These are phyloP conservation scores for Papilio xuthus DNA, from an alignment of 1,140 invertebrate species.

Conservation along the genomic window DNA sequence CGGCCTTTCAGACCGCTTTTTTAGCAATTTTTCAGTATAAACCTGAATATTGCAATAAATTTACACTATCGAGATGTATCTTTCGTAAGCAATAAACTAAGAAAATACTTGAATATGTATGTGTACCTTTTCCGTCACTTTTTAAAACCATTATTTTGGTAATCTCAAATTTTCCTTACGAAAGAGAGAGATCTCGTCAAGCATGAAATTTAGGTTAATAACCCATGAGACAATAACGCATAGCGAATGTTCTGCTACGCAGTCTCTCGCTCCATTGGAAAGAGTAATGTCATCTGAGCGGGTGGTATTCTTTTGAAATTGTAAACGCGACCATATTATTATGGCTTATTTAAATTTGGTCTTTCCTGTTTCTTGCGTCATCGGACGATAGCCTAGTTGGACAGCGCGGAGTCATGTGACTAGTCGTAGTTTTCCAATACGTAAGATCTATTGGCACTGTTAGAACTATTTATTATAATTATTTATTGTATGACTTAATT, in stretches of 20 bases:
- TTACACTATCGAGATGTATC: no score
- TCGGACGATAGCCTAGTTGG: slow-evolving; percentile 62
- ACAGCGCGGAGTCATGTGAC: slow-evolving; percentile 67
- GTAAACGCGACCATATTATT: slow-evolving; percentile 55
- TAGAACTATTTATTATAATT: neutral
- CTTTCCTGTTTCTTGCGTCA: slow-evolving; percentile 67
- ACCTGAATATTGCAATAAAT: no score
- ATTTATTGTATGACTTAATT: no score
- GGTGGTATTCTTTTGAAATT: slow-evolving; percentile 59
- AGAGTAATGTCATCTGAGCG: slow-evolving; percentile 58
- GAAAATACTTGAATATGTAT: no score
- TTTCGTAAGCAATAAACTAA: no score
- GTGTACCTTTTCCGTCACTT: neutral
- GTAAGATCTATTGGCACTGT: slow-evolving; percentile 20
- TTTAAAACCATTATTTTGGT: neutral
- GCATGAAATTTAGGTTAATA: slow-evolving; percentile 38
- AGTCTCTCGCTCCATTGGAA: slow-evolving; percentile 53
- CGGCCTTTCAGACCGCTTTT: no score
- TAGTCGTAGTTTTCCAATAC: slow-evolving; percentile 41
- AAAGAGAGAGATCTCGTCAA: slow-evolving; percentile 21
- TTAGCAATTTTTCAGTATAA: neutral
- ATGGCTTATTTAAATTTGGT: slow-evolving; percentile 71
- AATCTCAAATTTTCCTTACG: slow-evolving; percentile 12
- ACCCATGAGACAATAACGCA: slow-evolving; percentile 36
- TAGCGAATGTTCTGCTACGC: slow-evolving; percentile 19